A percentile compares a stretch with the other conserved stretches of the same genome.
Conservation (phyloP, 2,113 vertebrate species). For the Chamaetylas fuelleborni region DNA sequence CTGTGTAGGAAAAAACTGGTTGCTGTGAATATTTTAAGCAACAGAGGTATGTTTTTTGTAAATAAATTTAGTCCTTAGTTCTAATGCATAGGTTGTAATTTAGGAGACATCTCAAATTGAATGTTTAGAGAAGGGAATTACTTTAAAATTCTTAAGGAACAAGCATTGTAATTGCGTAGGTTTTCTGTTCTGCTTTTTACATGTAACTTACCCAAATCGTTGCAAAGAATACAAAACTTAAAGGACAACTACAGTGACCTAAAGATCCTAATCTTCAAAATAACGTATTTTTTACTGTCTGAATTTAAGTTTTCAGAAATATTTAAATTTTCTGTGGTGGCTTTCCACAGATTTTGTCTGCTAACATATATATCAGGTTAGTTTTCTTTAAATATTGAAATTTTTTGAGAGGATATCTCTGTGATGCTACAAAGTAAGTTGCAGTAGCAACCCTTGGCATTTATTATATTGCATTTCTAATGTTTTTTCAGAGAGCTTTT, state of each 20-base stretch:
- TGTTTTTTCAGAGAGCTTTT: conserved; percentile 50
- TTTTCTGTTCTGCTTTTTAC: not conserved
- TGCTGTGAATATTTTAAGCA: not conserved
- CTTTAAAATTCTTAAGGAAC: not conserved
- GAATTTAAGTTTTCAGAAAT: not conserved
- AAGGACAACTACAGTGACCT: not conserved
- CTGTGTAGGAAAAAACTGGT: not conserved
- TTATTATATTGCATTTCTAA: conserved; percentile 62
- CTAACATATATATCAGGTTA: not conserved
- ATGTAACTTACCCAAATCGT: not conserved
- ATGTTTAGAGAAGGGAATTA: not conserved
- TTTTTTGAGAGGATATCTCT: not conserved
- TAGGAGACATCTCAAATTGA: not conserved
- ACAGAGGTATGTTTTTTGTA: not conserved
- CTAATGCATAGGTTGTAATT: not conserved
- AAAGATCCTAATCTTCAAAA: not conserved
- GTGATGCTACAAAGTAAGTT: not conserved
- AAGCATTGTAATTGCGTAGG: not conserved
- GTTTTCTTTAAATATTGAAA: not conserved
- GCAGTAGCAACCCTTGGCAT: conserved; percentile 6
- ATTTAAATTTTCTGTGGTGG: not conserved
- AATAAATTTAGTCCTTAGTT: not conserved
- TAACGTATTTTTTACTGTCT: not conserved
- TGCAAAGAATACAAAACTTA: not conserved
- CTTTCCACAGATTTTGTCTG: not conserved